Percentiles rank a stretch among this genome's conserved stretches.
These are phyloP conservation scores for Epinotia demarniana DNA, from an alignment of 2,888 invertebrate genomes.

Conservation along the genomic window DNA sequence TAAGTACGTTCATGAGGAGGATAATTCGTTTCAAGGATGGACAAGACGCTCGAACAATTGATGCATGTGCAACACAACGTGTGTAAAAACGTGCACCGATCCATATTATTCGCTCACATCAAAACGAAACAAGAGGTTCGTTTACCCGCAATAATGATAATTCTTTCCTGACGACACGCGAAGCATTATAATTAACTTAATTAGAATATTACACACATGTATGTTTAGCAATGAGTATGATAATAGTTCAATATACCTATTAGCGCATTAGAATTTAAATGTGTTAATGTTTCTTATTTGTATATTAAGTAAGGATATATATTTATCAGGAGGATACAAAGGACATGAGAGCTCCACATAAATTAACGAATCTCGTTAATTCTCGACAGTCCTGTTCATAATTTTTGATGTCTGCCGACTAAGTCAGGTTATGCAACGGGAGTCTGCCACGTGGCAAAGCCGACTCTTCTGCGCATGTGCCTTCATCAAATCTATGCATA, in stretches of 20 bases:
- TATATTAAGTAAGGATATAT: background rate
- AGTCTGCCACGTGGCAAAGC: constrained; percentile 74
- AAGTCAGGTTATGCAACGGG: constrained; percentile 79
- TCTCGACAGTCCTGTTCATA: background rate
- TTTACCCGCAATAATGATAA: constrained; percentile 60
- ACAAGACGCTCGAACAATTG: constrained; percentile 25
- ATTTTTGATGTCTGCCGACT: constrained; percentile 17
- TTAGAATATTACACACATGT: constrained; percentile 51
- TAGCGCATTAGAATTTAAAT: constrained; percentile 13
- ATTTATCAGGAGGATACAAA: background rate
- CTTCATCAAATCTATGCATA: constrained; percentile 57
- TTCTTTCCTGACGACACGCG: constrained; percentile 54
- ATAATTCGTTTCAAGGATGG: constrained; percentile 23
- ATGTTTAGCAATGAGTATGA: constrained; percentile 23
- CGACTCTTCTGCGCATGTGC: constrained; percentile 69
- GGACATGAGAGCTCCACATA: background rate
- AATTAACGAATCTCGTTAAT: background rate
- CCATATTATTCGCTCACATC: constrained; percentile 15
- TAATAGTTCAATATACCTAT: constrained; percentile 25
- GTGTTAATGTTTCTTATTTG: background rate
- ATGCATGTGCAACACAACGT: constrained; percentile 17
- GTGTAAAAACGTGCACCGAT: constrained; percentile 20
- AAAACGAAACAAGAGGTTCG: constrained; percentile 53
- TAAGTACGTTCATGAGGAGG: background rate
- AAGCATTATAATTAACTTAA: constrained; percentile 58